phyloP scores from a whole-genome alignment of 1,140 invertebrate genomes.

The Temnothorax longispinosus region DNA sequence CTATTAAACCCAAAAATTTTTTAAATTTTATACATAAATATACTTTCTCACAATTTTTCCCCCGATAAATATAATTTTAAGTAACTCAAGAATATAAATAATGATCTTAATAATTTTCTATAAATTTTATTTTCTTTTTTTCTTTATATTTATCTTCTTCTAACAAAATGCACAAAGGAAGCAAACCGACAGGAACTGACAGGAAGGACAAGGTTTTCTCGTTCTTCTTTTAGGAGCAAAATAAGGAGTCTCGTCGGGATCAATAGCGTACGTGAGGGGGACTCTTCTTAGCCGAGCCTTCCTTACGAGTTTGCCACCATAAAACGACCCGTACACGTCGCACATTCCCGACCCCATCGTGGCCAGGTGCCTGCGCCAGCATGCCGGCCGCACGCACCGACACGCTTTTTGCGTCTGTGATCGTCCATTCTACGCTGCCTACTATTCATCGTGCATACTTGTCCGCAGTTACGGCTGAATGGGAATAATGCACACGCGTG shows the following conservation, averaged over 20 bases:
- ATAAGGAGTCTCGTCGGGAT: slow-evolving; percentile 28
- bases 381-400: background rate
- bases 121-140: background rate
- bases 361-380: slow-evolving; percentile 35
- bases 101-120: background rate
- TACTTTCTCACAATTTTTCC: background rate
- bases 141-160: background rate
- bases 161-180: slow-evolving; percentile 18
- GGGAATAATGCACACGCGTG: slow-evolving; percentile 43
- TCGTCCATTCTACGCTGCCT: background rate
- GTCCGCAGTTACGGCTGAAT: slow-evolving; percentile 48
- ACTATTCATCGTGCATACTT: slow-evolving; percentile 37
- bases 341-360: background rate
- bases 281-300: background rate
- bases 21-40: background rate
- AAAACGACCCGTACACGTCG: slow-evolving; percentile 26
- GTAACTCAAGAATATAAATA: background rate
- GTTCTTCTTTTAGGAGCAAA: slow-evolving; percentile 8
- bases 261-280: background rate
- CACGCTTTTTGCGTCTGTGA: background rate
- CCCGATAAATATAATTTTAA: background rate
- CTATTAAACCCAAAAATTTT: background rate
- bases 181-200: background rate
- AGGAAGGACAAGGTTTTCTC: background rate
- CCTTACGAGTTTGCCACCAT: slow-evolving; percentile 29